phyloP scores from a whole-genome alignment of 64 coral and sea anemone genomes.

The Hydrozoanthus tunicans region DNA sequence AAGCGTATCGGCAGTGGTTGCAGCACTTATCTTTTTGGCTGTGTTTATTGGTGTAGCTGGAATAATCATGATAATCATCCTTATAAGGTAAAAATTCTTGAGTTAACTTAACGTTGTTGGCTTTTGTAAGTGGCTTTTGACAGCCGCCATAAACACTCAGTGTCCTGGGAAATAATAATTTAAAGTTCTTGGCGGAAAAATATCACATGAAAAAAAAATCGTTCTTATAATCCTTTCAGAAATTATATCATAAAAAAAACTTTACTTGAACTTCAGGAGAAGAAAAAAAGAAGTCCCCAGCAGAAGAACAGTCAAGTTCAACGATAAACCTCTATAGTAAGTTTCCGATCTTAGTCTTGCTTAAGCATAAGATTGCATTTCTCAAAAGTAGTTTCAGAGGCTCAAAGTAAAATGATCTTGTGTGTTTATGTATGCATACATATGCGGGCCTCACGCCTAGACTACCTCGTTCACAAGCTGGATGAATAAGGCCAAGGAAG shows the following conservation, averaged over 20 bases:
- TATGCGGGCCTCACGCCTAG: too few species aligned
- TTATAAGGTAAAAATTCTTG: constrained; percentile 62
- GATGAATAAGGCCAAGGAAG: too few species aligned
- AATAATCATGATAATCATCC: constrained; percentile 74
- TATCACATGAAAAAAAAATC: too few species aligned
- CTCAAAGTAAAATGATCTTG: too few species aligned
- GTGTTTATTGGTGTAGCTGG: constrained; percentile 74
- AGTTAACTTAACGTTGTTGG: neutral
- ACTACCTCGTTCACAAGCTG: too few species aligned
- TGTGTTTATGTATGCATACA: too few species aligned
- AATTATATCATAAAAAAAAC: too few species aligned
- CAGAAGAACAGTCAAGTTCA: constrained; percentile 29
- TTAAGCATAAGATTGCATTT: neutral
- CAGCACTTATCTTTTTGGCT: constrained; percentile 69
- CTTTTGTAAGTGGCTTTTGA: neutral
- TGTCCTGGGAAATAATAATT: too few species aligned
- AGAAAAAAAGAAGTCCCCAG: constrained; percentile 5
- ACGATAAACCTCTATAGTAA: constrained; percentile 53
- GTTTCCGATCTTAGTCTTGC: neutral
- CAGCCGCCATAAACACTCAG: too few species aligned
- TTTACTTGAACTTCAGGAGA: constrained; percentile 1
- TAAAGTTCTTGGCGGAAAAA: too few species aligned
- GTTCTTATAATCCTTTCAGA: too few species aligned
- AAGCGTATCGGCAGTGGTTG: constrained; percentile 58
- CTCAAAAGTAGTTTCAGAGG: too few species aligned